These are phyloP conservation scores for Acanthoscelides obtectus DNA, from an alignment of 2,888 invertebrate genomes.

Conservation along the genomic window DNA sequence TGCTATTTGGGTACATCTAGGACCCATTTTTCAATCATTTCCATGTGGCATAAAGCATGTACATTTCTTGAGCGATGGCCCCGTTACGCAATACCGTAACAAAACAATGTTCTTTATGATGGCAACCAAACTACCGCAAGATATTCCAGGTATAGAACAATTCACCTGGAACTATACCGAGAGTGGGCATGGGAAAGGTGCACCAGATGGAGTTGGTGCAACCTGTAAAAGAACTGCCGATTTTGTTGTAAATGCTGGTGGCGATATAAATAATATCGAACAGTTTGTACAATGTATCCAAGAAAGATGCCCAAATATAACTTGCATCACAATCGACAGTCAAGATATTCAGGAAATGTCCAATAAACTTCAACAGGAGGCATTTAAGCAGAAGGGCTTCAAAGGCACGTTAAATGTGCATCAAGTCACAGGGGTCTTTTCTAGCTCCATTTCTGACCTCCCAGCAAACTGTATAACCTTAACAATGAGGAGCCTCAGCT, in stretches of 20 bases:
- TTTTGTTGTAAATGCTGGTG: background rate
- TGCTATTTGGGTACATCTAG: slow-evolving; percentile 11
- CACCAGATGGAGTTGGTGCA: slow-evolving; percentile 6
- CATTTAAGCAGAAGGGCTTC: too few species aligned
- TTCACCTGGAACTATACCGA: slow-evolving; percentile 7
- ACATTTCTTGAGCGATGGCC: slow-evolving; percentile 6
- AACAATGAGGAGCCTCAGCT: too few species aligned
- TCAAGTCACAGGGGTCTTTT: too few species aligned
- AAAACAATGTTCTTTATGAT: slow-evolving; percentile 7
- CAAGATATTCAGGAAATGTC: slow-evolving; percentile 6
- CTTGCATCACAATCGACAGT: background rate
- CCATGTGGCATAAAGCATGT: slow-evolving; percentile 4
- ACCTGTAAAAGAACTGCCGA: slow-evolving; percentile 4
- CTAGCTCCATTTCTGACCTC: too few species aligned
- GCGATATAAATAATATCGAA: background rate
- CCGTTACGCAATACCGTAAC: slow-evolving; percentile 4
- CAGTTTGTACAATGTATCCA: background rate
- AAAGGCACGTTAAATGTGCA: too few species aligned
- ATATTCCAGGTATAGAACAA: background rate
- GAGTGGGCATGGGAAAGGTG: slow-evolving; percentile 6
- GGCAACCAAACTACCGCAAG: background rate
- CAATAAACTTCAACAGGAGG: too few species aligned
- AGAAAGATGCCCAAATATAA: background rate
- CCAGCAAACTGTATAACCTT: too few species aligned
- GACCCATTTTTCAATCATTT: slow-evolving; percentile 7